phyloP scores from a whole-genome alignment of 2,113 vertebrate genomes.

The Pionites leucogaster region DNA sequence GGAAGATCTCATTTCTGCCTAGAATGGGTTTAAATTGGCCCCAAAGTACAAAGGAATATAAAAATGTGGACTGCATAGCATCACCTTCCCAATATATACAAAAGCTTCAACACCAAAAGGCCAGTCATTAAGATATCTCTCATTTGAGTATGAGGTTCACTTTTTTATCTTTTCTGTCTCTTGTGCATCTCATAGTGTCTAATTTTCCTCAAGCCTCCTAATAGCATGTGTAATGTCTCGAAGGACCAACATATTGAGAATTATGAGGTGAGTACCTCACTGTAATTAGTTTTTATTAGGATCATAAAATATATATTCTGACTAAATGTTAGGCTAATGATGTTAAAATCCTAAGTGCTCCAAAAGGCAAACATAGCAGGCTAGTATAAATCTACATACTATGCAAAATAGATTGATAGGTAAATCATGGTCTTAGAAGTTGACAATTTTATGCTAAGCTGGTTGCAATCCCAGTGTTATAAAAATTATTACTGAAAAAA shows the following conservation, averaged over 20 bases:
- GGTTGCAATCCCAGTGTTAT: background rate
- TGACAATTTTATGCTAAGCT: background rate
- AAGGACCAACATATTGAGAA: accelerated
- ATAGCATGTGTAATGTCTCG: background rate
- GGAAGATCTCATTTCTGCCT: background rate
- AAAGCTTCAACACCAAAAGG: background rate
- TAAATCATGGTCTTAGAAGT: background rate
- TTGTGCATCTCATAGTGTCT: background rate
- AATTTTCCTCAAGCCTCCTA: background rate
- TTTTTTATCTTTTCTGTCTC: background rate
- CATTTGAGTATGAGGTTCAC: background rate
- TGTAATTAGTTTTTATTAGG: conserved; percentile 13
- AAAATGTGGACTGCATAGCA: background rate
- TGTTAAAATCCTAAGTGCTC: background rate
- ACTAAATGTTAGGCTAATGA: conserved; percentile 17
- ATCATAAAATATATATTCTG: conserved; percentile 9
- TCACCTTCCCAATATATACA: background rate
- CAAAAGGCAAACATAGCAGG: background rate
- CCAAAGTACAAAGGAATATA: background rate
- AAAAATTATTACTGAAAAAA: background rate
- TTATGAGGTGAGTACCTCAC: background rate
- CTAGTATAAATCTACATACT: background rate
- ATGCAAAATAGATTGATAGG: background rate
- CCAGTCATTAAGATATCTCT: background rate
- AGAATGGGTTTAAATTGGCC: background rate